Conservation (phyloP, 2,888 invertebrate genomes). For the Nomada ferruginata region DNA sequence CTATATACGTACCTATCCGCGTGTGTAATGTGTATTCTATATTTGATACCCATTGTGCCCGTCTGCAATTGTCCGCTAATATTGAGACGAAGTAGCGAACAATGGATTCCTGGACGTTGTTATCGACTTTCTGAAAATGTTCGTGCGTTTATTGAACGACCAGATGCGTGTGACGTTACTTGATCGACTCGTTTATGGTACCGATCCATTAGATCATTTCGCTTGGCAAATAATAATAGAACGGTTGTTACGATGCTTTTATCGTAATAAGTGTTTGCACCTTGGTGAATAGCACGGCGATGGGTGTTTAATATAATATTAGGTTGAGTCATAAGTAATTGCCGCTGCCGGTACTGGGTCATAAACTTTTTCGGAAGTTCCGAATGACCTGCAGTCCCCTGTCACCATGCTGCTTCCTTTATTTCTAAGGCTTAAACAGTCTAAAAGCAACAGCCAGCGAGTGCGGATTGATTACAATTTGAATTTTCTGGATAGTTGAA, state of each 20-base stretch:
- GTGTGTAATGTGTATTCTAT: constrained; percentile 6
- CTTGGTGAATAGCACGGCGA: too few species aligned
- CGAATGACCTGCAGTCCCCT: too few species aligned
- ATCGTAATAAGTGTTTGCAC: background rate
- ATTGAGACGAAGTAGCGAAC: background rate
- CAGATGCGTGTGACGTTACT: background rate
- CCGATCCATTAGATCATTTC: background rate
- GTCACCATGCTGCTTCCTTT: too few species aligned
- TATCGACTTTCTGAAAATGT: background rate
- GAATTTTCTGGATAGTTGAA: too few species aligned
- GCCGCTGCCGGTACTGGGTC: too few species aligned
- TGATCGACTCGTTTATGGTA: background rate
- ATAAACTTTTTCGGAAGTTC: too few species aligned
- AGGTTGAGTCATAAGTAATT: too few species aligned
- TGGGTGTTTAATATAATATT: too few species aligned
- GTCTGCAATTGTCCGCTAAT: constrained; percentile 13
- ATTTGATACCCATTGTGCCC: constrained; percentile 16
- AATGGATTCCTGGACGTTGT: background rate
- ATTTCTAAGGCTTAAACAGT: too few species aligned
- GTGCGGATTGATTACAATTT: too few species aligned
- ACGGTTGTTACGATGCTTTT: background rate
- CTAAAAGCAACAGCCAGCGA: too few species aligned
- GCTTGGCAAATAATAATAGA: background rate
- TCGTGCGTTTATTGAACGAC: background rate
- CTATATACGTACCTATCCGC: background rate